Evolutionary conservation across 1,140 invertebrate species (phyloP), one percentile per base, ranked within the genome.

Genomic region (Euwallacea fornicatus): DNA sequence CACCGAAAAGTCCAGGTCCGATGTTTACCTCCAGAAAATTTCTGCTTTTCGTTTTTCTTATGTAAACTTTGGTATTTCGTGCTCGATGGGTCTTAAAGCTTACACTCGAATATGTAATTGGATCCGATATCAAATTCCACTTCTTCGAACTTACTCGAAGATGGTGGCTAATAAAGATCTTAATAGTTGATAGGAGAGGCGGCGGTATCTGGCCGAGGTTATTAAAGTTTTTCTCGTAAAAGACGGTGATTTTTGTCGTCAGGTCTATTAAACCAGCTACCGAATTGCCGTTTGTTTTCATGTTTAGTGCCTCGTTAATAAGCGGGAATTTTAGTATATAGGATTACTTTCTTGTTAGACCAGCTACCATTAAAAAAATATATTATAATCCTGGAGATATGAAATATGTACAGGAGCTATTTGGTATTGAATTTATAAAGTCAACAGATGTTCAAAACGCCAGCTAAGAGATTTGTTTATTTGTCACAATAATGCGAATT

Each of bases 201-300:
- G 10, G 60, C 13, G 60, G 44, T 43, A 63, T 47, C 60, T 15
- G 16, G 60, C 10, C 60, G 42, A 13, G 60, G 60, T 63, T 63
- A 63, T 63, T 63, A 63, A 63, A 63, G 42, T 63, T 63, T 63
- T 63, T 63, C 60, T 33, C 60, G 42, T 63, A 63, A 63, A 63
- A 63, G 60, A 63, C 60, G 21, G 43, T 63, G 9, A 50, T 50
- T 50, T 50, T 50, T 47, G 60, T 63, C 60, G 60, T 63, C 60
- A 16, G 42, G 60, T 63, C 21, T 63, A 63, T 63, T 63, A 63
- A 63, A 50, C 42, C 15, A 7, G 60, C 42, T 47, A 44, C 44
- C 42, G 42, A 33, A 15, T 63, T 63, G 60, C 33, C 60, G 60
- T 63, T 63, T 44, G 60, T 63, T 63, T 63, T 43, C 9, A 47